These are phyloP conservation scores for Panthera leo DNA, from an alignment of 2,113 vertebrate species.

Conservation along the genomic window DNA sequence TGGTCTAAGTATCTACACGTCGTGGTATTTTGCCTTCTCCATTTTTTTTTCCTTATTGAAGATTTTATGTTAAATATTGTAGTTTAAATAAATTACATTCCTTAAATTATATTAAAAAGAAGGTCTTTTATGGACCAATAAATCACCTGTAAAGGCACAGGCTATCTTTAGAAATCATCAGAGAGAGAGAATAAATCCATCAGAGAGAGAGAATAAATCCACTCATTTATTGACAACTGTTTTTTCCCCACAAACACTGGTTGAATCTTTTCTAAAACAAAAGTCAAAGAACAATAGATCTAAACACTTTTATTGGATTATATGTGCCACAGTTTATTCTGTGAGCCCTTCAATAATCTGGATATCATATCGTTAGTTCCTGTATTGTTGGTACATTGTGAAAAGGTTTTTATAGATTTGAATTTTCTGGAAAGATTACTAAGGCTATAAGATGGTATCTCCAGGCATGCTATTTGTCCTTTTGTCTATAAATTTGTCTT, in stretches of 20 bases:
- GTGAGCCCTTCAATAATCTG: not conserved
- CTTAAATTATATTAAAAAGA: not conserved
- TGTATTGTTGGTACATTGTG: not conserved
- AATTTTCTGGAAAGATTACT: conserved; percentile 45
- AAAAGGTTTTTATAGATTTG: conserved; percentile 33
- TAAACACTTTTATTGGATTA: not conserved
- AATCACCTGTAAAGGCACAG: not conserved
- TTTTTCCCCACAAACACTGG: not conserved
- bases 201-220: not conserved
- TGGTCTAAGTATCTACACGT: not conserved
- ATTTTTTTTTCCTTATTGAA: not conserved
- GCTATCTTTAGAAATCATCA: not conserved
- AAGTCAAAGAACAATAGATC: not conserved
- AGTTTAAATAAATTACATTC: not conserved
- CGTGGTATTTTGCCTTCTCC: not conserved
- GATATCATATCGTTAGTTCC: not conserved
- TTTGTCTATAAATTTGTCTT: conserved; percentile 60
- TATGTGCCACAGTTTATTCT: not conserved
- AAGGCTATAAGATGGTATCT: not conserved
- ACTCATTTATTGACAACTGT: not conserved
- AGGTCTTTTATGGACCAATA: not conserved
- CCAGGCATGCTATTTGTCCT: not conserved
- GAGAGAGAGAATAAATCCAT: not conserved
- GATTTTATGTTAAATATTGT: not conserved
- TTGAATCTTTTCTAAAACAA: not conserved